These are phyloP conservation scores for Lytechinus variegatus DNA, from an alignment of 35 echinoderm and acorn worm species.

Conservation along the genomic window DNA sequence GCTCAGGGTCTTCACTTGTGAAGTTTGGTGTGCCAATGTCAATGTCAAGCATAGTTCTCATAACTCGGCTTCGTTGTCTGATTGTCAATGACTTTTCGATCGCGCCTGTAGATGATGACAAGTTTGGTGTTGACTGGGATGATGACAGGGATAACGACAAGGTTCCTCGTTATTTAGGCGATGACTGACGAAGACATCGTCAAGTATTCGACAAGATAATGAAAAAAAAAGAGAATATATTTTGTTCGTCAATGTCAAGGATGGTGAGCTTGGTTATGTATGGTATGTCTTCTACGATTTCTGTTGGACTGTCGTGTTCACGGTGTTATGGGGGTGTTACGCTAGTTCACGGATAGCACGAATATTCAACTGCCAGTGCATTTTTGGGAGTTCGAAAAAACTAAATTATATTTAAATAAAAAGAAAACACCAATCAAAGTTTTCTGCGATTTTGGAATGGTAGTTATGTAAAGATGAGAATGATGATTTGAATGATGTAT, in stretches of 20 bases:
- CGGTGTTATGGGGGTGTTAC: too few relatives aligned
- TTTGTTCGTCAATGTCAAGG: background rate
- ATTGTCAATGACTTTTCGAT: background rate
- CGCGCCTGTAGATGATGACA: background rate
- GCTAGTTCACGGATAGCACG: too few relatives aligned
- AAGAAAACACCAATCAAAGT: too few relatives aligned
- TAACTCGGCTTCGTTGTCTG: background rate
- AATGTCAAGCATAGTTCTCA: background rate
- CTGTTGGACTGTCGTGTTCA: too few relatives aligned
- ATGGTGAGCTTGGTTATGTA: background rate
- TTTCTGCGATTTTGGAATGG: too few relatives aligned
- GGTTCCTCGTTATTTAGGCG: background rate
- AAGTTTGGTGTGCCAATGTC: too few relatives aligned
- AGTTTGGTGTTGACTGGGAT: background rate
- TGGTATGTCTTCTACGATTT: background rate
- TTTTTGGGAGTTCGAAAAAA: too few relatives aligned
- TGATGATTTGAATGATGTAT: too few relatives aligned
- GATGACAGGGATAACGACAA: background rate
- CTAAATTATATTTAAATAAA: too few relatives aligned
- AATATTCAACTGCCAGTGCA: too few relatives aligned
- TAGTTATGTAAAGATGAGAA: too few relatives aligned
- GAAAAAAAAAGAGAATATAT: background rate
- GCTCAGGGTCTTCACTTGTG: too few relatives aligned
- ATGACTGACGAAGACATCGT: background rate
- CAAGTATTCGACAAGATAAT: background rate